phyloP scores from a whole-genome alignment of 2,888 invertebrate species.

The Coronaproctus castanopsis region DNA sequence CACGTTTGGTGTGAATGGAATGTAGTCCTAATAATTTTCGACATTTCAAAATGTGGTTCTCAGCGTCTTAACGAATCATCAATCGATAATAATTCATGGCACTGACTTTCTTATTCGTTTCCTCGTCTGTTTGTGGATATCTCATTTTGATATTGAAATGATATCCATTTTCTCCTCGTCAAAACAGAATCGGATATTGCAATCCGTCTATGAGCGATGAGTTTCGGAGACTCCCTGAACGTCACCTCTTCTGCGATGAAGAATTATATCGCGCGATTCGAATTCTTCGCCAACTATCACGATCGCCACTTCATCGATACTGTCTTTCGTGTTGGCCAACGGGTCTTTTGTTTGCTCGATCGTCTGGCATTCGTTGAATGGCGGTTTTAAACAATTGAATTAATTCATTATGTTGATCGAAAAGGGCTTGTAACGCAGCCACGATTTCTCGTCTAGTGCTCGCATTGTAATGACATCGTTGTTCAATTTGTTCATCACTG shows the following conservation, averaged over 20 bases:
- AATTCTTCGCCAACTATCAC: background rate
- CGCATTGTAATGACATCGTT: background rate
- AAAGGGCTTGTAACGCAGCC: background rate
- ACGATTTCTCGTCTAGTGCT: background rate
- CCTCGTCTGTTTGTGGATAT: background rate
- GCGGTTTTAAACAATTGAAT: background rate
- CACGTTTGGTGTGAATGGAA: no score
- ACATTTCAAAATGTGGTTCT: background rate
- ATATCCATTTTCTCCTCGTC: background rate
- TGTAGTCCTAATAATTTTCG: background rate
- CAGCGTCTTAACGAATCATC: background rate
- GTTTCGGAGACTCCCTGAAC: background rate
- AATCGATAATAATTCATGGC: background rate
- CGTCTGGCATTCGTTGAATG: background rate
- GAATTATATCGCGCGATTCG: background rate
- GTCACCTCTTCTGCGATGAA: background rate
- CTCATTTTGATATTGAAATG: background rate
- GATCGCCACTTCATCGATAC: background rate
- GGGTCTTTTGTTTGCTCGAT: background rate
- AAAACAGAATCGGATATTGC: background rate
- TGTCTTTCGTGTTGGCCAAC: background rate
- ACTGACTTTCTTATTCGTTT: background rate
- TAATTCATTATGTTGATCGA: background rate
- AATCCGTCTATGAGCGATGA: background rate
- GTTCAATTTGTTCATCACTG: background rate